Evolutionary conservation across 2,797 vertebrate species (phyloP).

Genomic region (Benthosema pterotum): DNA sequence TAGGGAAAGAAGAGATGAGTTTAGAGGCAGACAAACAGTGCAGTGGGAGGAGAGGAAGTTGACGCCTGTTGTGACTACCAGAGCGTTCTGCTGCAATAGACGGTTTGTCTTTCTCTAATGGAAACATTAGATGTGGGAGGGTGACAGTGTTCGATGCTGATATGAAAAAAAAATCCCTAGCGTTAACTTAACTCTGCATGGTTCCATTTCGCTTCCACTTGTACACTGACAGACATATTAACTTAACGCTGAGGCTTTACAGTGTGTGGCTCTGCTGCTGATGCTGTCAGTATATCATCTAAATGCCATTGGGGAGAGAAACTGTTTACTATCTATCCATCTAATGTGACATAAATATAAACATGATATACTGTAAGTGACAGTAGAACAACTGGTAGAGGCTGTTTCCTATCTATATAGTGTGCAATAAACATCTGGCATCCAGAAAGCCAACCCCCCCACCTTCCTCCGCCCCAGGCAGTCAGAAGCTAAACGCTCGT

Average conservation of each 20-base stretch:
- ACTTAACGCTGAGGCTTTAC: too few species aligned
- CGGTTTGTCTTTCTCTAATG: conserved; percentile 41
- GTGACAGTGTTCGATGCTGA: not conserved
- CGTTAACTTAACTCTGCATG: too few species aligned
- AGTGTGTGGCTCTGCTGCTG: conserved; percentile 47
- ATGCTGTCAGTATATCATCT: conserved; percentile 42
- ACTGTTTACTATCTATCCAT: conserved; percentile 19
- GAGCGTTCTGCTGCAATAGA: conserved; percentile 10
- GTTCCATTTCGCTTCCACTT: too few species aligned
- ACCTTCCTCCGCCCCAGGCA: conserved; percentile 43
- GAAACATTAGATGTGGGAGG: conserved; percentile 33
- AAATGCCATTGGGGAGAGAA: conserved; percentile 38
- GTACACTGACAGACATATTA: too few species aligned
- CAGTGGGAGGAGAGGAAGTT: conserved; percentile 35
- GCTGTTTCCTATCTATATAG: conserved; percentile 59
- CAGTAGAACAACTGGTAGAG: conserved; percentile 44
- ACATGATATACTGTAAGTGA: conserved; percentile 35
- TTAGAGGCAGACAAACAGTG: conserved; percentile 32
- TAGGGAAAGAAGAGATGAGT: conserved; percentile 46
- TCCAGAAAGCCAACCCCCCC: conserved; percentile 56
- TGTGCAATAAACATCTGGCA: conserved; percentile 75
- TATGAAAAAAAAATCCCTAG: too few species aligned
- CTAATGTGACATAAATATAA: conserved; percentile 29
- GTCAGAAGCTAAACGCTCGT: conserved; percentile 26
- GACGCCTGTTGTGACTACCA: conserved; percentile 26